These are phyloP conservation scores for Apamea sordens DNA, from an alignment of 2,888 invertebrate genomes.

Conservation along the genomic window DNA sequence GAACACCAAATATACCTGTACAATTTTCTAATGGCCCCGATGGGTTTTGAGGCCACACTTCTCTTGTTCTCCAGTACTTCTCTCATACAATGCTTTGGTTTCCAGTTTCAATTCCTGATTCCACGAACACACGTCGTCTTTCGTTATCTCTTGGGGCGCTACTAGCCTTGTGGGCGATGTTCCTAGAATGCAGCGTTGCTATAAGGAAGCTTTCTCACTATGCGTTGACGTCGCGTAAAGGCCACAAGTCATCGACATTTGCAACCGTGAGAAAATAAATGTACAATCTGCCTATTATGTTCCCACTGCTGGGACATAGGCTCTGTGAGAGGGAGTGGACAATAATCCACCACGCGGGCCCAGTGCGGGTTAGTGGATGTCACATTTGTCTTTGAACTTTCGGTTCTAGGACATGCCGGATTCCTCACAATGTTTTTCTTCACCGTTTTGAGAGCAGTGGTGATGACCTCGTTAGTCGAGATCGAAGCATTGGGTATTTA, in stretches of 20 bases:
- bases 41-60: background rate
- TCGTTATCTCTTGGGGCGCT: background rate
- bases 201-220: background rate
- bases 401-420: too few relatives aligned
- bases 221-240: background rate
- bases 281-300: too few relatives aligned
- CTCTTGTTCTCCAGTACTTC: background rate
- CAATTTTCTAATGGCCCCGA: background rate
- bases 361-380: too few relatives aligned
- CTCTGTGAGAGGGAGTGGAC: too few relatives aligned
- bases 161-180: background rate
- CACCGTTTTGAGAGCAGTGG: too few relatives aligned
- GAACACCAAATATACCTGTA: background rate
- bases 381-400: too few relatives aligned
- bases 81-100: background rate
- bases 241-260: background rate
- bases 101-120: constrained; percentile 1
- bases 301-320: too few relatives aligned
- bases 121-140: background rate
- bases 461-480: too few relatives aligned
- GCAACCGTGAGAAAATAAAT: background rate
- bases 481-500: too few relatives aligned
- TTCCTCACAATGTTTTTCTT: too few relatives aligned
- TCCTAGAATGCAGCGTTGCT: background rate
- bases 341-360: too few relatives aligned